Conservation (phyloP, 2,888 invertebrate species). For the Eulithis testata region DNA sequence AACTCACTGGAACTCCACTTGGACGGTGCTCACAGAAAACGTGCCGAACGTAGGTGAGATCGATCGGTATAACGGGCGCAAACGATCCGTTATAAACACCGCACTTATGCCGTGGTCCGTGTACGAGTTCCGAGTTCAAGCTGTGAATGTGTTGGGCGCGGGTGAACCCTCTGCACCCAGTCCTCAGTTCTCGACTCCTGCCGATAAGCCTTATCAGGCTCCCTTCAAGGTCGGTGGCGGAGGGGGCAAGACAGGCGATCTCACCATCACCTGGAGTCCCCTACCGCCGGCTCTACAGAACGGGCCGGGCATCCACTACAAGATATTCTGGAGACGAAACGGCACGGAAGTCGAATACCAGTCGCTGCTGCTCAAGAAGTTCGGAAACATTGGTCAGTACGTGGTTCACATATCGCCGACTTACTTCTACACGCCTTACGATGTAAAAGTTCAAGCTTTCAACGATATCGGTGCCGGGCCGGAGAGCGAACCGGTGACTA, state of each 20-base stretch:
- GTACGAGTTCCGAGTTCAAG: slow-evolving; percentile 95
- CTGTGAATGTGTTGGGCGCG: slow-evolving; percentile 93
- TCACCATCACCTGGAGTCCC: slow-evolving; percentile 95
- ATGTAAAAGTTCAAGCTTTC: slow-evolving; percentile 93
- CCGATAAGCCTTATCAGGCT: slow-evolving; percentile 90
- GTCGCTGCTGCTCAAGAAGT: slow-evolving; percentile 87
- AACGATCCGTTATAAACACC: slow-evolving; percentile 88
- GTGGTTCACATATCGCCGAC: slow-evolving; percentile 90
- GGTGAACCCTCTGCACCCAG: slow-evolving; percentile 93
- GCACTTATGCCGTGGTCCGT: slow-evolving; percentile 93
- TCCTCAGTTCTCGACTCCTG: slow-evolving; percentile 93
- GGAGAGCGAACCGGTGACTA: slow-evolving; percentile 88
- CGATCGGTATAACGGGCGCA: slow-evolving; percentile 91
- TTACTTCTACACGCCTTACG: slow-evolving; percentile 92
- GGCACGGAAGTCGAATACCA: slow-evolving; percentile 91
- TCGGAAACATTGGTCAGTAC: slow-evolving; percentile 90
- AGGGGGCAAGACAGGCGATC: slow-evolving; percentile 97
- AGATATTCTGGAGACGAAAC: slow-evolving; percentile 93
- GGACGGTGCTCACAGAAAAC: slow-evolving; percentile 88
- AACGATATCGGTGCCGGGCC: slow-evolving; percentile 94
- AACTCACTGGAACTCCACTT: slow-evolving; percentile 94
- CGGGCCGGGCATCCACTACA: slow-evolving; percentile 95
- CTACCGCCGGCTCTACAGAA: slow-evolving; percentile 92
- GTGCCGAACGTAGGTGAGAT: slow-evolving; percentile 89
- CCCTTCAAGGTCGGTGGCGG: slow-evolving; percentile 95